Conservation (phyloP, 2,113 vertebrate species). For the Seriola dumerili region DNA sequence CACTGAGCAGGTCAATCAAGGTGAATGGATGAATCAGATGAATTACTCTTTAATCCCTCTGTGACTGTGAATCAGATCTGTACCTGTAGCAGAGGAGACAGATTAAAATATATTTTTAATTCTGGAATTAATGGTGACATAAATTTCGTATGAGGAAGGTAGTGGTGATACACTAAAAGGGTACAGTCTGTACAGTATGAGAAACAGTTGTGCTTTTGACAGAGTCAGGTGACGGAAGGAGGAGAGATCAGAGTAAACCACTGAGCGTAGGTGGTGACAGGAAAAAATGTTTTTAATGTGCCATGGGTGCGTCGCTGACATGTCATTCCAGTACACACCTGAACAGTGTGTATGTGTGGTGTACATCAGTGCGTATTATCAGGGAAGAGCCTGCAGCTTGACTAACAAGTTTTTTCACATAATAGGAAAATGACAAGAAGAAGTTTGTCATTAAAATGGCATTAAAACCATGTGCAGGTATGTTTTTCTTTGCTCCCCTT, state of each 20-base stretch:
- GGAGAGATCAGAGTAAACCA: constrained; percentile 4
- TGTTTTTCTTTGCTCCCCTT: not conserved
- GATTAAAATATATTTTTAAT: constrained; percentile 47
- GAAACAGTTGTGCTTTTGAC: too few relatives aligned
- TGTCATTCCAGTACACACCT: constrained; percentile 62
- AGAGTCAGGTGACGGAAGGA: not conserved
- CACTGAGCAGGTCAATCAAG: not conserved
- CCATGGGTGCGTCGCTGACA: constrained; percentile 49
- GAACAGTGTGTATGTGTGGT: not conserved
- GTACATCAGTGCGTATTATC: not conserved
- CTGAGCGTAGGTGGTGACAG: constrained; percentile 20
- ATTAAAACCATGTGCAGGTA: constrained; percentile 16
- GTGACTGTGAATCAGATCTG: not conserved
- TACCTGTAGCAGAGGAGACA: not conserved
- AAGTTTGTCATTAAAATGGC: constrained; percentile 28
- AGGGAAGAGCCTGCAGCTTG: constrained; percentile 41
- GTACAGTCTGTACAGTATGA: too few relatives aligned
- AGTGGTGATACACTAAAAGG: too few relatives aligned
- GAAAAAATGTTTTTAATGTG: constrained; percentile 37
- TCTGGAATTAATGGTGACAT: constrained; percentile 7
- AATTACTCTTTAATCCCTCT: constrained; percentile 36
- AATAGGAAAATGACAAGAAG: constrained; percentile 47
- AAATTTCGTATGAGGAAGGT: too few relatives aligned
- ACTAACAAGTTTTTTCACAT: constrained; percentile 66
- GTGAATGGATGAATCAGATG: constrained; percentile 16